A percentile compares a stretch with the other conserved stretches of the same genome.
Conservation (phyloP, 2,113 vertebrate species). For the Thunnus maccoyii region DNA sequence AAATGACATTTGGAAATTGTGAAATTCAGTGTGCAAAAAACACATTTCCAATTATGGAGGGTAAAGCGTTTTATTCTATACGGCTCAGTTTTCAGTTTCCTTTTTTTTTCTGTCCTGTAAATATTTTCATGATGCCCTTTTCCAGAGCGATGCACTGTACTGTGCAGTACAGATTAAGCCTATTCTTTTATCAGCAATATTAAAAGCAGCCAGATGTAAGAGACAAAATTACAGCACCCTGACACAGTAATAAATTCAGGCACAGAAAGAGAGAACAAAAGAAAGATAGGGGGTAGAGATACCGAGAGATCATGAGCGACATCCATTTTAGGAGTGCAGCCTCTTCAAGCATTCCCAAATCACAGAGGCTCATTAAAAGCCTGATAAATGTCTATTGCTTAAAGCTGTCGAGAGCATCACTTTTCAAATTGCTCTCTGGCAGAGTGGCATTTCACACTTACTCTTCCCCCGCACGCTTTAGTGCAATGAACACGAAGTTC, state of each 20-base stretch:
- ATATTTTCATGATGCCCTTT: background rate
- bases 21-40: conserved; percentile 1
- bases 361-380: conserved; percentile 55
- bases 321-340: conserved; percentile 38
- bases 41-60: background rate
- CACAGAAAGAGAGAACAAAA: background rate
- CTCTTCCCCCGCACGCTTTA: conserved; percentile 10
- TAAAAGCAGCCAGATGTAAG: background rate
- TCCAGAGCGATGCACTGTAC: background rate
- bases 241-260: background rate
- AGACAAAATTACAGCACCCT: background rate
- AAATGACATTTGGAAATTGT: conserved; percentile 9
- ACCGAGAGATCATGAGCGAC: conserved; percentile 35
- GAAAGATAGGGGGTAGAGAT: background rate
- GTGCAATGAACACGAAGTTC: conserved; percentile 53
- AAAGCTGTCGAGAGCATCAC: conserved; percentile 52
- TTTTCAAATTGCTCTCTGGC: conserved; percentile 50
- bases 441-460: conserved; percentile 28
- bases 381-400: conserved; percentile 50
- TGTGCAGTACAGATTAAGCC: too few relatives aligned
- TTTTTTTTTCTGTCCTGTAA: background rate
- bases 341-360: conserved; percentile 32
- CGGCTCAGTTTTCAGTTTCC: background rate
- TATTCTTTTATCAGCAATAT: background rate
- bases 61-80: background rate